Conservation (phyloP, 1,140 invertebrate genomes). For the Hyphantria cunea region DNA sequence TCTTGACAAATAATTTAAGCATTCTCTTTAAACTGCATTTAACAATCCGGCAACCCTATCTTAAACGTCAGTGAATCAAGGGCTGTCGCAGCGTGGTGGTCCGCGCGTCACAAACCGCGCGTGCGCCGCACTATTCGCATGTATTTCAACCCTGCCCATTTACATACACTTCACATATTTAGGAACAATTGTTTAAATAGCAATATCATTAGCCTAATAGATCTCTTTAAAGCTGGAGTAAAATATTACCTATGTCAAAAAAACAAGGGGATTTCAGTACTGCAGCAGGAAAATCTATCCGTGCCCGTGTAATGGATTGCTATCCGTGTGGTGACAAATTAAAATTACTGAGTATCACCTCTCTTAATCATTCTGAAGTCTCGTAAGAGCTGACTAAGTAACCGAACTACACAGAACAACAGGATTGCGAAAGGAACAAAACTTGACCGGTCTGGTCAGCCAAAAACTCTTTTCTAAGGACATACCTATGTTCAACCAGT, state of each 20-base stretch:
- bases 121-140: conserved; percentile 47
- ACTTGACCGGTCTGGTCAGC: too few species aligned
- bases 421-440: too few species aligned
- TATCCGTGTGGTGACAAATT: background rate
- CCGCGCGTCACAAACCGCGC: conserved; percentile 51
- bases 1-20: too few species aligned
- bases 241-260: background rate
- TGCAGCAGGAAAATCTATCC: conserved; percentile 1
- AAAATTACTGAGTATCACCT: too few species aligned
- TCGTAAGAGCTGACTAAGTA: too few species aligned
- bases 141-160: conserved; percentile 65
- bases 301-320: conserved; percentile 16
- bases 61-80: conserved; percentile 68
- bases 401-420: too few species aligned
- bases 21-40: too few species aligned
- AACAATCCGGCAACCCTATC: conserved; percentile 51
- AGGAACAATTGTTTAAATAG: conserved; percentile 17
- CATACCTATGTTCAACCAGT: too few species aligned
- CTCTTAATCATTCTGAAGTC: too few species aligned
- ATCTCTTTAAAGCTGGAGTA: background rate
- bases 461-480: too few species aligned
- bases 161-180: conserved; percentile 50
- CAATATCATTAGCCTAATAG: conserved; percentile 14
- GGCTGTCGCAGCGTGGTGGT: conserved; percentile 70
- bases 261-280: background rate